A percentile compares a stretch with the other conserved stretches of the same genome.
These are phyloP conservation scores for Potamilus streckersoni DNA, from an alignment of 1,140 invertebrate genomes.

Conservation along the genomic window DNA sequence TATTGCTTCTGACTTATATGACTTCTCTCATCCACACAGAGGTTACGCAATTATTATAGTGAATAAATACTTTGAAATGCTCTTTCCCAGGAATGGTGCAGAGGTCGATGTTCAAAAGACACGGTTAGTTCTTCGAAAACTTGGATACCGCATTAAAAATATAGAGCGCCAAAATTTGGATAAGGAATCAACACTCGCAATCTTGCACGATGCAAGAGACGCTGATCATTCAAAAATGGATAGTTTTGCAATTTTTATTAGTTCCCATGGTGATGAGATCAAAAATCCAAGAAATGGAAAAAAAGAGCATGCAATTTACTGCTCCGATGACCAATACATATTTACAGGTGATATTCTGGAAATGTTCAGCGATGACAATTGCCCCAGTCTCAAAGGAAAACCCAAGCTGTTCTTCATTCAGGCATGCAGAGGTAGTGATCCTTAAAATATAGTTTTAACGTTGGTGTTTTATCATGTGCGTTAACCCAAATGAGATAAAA, in stretches of 20 bases:
- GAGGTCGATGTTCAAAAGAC: constrained; percentile 19
- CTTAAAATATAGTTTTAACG: no score
- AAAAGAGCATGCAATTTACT: constrained; percentile 5
- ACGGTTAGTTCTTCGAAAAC: constrained; percentile 8
- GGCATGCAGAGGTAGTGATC: constrained; percentile 7
- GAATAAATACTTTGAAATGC: constrained; percentile 27
- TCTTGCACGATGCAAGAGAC: not conserved
- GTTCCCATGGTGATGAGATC: constrained; percentile 22
- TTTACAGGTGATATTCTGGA: constrained; percentile 1
- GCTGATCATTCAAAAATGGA: constrained; percentile 22
- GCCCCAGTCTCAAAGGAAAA: constrained; percentile 12
- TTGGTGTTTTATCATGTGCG: no score
- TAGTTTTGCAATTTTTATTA: constrained; percentile 33
- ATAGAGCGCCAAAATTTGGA: not conserved
- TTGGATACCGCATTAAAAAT: constrained; percentile 22
- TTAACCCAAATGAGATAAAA: no score
- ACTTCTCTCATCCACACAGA: constrained; percentile 5
- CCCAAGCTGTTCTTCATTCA: constrained; percentile 24
- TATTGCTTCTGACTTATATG: constrained; percentile 17
- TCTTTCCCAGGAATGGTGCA: constrained; percentile 19
- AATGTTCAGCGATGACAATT: constrained; percentile 15
- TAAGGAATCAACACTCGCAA: constrained; percentile 1
- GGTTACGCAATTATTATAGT: constrained; percentile 32
- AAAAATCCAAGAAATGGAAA: constrained; percentile 3
- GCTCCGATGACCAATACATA: constrained; percentile 8